Percentiles rank a stretch among this genome's conserved stretches.
Evolutionary conservation across 2,113 vertebrate genomes (phyloP).

Genomic region (Gulo gulo): DNA sequence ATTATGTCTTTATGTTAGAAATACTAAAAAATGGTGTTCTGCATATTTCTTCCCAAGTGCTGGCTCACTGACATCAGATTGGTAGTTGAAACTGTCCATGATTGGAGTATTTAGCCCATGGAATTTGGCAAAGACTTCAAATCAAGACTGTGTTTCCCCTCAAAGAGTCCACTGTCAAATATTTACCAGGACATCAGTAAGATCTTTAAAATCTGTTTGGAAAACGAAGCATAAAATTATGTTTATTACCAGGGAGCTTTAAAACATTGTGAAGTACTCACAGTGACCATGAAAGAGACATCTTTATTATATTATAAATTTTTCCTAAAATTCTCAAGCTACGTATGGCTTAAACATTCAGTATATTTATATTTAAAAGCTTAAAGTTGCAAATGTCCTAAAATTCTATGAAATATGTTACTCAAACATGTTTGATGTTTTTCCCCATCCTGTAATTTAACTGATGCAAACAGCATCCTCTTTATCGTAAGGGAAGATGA

Average conservation of each 20-base stretch:
- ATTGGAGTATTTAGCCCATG: not conserved
- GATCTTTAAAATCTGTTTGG: slow-evolving; percentile 10
- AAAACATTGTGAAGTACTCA: not conserved
- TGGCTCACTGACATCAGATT: not conserved
- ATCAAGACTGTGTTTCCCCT: not conserved
- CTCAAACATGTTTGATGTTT: not conserved
- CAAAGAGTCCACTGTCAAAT: slow-evolving; percentile 24
- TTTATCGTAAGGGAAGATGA: not conserved
- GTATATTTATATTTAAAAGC: not conserved
- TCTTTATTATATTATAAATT: not conserved
- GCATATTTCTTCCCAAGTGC: not conserved
- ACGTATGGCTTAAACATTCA: not conserved
- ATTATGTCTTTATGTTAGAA: not conserved
- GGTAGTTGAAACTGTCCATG: not conserved
- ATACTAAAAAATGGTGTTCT: not conserved
- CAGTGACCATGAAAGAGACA: not conserved
- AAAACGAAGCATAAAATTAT: not conserved
- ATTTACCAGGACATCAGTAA: slow-evolving; percentile 26
- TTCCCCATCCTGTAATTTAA: not conserved
- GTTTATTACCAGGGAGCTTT: not conserved
- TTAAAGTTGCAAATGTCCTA: not conserved
- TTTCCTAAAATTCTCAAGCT: not conserved
- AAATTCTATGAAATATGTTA: not conserved
- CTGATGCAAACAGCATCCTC: not conserved
- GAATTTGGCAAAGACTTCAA: slow-evolving; percentile 3